phyloP scores from a whole-genome alignment of 2,888 invertebrate species.

The Baronia brevicornis region DNA sequence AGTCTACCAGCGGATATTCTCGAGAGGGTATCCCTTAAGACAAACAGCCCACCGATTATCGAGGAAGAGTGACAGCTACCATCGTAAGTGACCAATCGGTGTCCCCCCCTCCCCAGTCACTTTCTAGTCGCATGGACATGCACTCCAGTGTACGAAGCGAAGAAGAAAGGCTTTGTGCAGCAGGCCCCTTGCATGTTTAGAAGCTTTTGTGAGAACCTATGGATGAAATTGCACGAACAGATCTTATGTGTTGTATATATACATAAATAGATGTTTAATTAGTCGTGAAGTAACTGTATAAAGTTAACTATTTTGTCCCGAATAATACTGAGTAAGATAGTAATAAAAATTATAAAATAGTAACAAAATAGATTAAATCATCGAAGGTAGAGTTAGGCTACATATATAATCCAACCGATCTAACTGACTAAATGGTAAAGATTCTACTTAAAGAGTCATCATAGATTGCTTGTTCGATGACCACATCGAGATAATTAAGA shows the following conservation, averaged over 20 bases:
- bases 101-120: constrained; percentile 58
- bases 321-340: too few relatives aligned
- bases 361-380: too few relatives aligned
- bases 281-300: too few relatives aligned
- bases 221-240: constrained; percentile 58
- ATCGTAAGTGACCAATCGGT: constrained; percentile 63
- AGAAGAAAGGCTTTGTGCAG: constrained; percentile 54
- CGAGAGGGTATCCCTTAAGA: constrained; percentile 45
- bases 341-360: too few relatives aligned
- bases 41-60: constrained; percentile 29
- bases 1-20: constrained; percentile 63
- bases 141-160: constrained; percentile 46
- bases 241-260: constrained; percentile 50
- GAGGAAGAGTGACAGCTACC: constrained; percentile 64
- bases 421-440: too few relatives aligned
- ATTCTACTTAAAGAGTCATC: too few relatives aligned
- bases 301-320: too few relatives aligned
- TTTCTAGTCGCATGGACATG: constrained; percentile 63
- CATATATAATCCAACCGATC: too few relatives aligned
- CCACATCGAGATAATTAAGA: too few relatives aligned
- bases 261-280: constrained; percentile 28
- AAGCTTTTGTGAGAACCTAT: constrained; percentile 61
- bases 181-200: constrained; percentile 72
- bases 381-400: too few relatives aligned
- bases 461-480: too few relatives aligned